These are phyloP conservation scores for Tupaia tana DNA, from an alignment of 2,113 vertebrate genomes.

Conservation along the genomic window DNA sequence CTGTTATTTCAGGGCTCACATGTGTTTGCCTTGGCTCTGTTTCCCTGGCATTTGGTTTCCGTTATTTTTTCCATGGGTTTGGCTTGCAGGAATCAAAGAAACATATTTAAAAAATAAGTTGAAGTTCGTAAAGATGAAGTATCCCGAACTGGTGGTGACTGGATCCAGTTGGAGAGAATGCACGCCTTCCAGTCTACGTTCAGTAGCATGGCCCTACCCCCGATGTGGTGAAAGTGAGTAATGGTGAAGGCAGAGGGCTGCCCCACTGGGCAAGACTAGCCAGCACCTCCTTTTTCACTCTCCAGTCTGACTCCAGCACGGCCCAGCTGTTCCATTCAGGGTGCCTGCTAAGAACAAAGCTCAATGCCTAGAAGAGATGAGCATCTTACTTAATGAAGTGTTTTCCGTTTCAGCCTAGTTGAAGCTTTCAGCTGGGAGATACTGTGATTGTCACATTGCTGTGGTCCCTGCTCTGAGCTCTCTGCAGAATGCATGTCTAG, in stretches of 20 bases:
- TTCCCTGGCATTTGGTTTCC: constrained; percentile 84
- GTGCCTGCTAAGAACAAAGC: background rate
- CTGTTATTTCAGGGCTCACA: constrained; percentile 85
- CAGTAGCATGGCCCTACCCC: constrained; percentile 43
- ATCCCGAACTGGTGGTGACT: constrained; percentile 56
- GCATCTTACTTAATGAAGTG: constrained; percentile 19
- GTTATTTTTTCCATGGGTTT: constrained; percentile 86
- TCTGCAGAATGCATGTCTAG: constrained; percentile 43
- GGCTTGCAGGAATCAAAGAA: constrained; percentile 82
- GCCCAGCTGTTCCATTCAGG: background rate
- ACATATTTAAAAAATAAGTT: constrained; percentile 80
- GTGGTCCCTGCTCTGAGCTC: constrained; percentile 53
- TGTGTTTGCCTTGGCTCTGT: constrained; percentile 85
- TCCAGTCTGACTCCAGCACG: background rate
- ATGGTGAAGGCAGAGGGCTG: accelerated
- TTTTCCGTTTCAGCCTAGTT: constrained; percentile 49
- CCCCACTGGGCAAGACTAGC: background rate
- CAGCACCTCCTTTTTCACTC: background rate
- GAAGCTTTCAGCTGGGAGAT: constrained; percentile 23
- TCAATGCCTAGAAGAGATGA: constrained; percentile 16
- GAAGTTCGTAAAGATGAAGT: constrained; percentile 79
- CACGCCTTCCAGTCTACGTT: constrained; percentile 12
- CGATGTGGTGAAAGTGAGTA: constrained; percentile 6
- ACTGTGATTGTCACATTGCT: constrained; percentile 58
- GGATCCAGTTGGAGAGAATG: constrained; percentile 43